Percentiles rank a stretch among this genome's conserved stretches.
These are phyloP conservation scores for Drosophila borealis DNA, from an alignment of 2,888 invertebrate genomes.

Conservation along the genomic window DNA sequence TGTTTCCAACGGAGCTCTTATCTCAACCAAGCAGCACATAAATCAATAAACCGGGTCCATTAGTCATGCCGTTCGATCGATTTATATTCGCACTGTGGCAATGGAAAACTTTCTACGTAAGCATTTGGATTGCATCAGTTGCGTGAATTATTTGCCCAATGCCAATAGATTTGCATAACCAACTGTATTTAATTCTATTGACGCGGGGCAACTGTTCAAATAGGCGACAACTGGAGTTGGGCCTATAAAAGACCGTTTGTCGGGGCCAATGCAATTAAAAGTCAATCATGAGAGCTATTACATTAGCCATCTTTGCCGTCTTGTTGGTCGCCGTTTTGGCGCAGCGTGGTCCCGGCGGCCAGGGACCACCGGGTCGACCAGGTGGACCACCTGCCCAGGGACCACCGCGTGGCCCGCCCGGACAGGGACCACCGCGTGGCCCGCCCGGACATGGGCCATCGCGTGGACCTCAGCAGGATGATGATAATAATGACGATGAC, in stretches of 20 bases:
- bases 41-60: conserved; percentile 16
- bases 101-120: conserved; percentile 35
- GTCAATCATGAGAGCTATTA: conserved; percentile 48
- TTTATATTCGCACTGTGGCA: neutral
- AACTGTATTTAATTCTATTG: neutral
- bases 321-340: conserved; percentile 51
- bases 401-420: neutral
- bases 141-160: conserved; percentile 23
- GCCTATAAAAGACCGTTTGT: conserved; percentile 41
- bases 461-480: conserved; percentile 12
- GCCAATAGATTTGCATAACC: conserved; percentile 23
- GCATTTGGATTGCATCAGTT: conserved; percentile 33
- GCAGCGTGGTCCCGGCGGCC: conserved; percentile 17
- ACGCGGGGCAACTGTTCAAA: conserved; percentile 45
- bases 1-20: neutral
- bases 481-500: conserved; percentile 1
- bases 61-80: conserved; percentile 30
- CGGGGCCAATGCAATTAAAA: neutral
- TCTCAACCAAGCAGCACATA: conserved; percentile 5
- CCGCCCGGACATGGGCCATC: conserved; percentile 2
- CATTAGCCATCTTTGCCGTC: conserved; percentile 51
- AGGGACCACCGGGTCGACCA: conserved; percentile 11
- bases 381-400: conserved; percentile 1
- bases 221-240: conserved; percentile 11
- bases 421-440: conserved; percentile 2